A percentile compares a stretch with the other conserved stretches of the same genome.
phyloP scores from a whole-genome alignment of 1,140 invertebrate genomes.

The Limonius californicus region DNA sequence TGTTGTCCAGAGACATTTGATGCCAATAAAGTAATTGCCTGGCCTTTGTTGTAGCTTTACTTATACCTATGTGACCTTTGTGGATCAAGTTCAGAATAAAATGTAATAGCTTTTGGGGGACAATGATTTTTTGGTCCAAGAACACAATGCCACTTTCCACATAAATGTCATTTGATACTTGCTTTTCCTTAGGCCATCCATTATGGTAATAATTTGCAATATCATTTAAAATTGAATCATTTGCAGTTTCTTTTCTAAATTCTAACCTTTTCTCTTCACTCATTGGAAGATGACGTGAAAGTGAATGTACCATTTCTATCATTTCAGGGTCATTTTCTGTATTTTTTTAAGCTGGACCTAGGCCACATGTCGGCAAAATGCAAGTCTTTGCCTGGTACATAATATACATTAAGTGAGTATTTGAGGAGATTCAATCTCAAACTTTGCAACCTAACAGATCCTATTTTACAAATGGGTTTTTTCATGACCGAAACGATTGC shows the following conservation, averaged over 20 bases:
- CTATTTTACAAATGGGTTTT: conserved; percentile 20
- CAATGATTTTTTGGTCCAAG: conserved; percentile 10
- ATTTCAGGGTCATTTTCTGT: conserved; percentile 1
- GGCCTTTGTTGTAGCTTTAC: conserved; percentile 15
- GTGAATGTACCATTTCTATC: conserved; percentile 14
- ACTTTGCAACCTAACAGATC: conserved; percentile 14
- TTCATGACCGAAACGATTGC: conserved; percentile 18
- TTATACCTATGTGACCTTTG: conserved; percentile 16
- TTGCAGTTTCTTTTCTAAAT: conserved; percentile 15
- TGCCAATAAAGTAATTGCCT: conserved; percentile 19
- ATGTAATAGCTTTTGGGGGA: background rate
- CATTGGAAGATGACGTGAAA: conserved; percentile 8
- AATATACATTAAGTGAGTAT: conserved; percentile 11
- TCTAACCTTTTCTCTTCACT: background rate
- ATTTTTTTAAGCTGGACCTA: conserved; percentile 3
- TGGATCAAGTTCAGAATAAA: background rate
- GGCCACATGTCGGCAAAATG: background rate
- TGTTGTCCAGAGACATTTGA: conserved; percentile 9
- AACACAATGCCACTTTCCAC: conserved; percentile 14
- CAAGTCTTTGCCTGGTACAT: background rate
- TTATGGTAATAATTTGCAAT: conserved; percentile 13
- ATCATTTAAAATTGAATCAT: conserved; percentile 12
- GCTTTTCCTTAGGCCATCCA: conserved; percentile 16
- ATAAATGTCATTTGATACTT: conserved; percentile 3
- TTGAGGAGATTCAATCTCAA: conserved; percentile 19